Evolutionary conservation across 23 tunicate species (phyloP).

Genomic region (Trididemnum miniatum): DNA sequence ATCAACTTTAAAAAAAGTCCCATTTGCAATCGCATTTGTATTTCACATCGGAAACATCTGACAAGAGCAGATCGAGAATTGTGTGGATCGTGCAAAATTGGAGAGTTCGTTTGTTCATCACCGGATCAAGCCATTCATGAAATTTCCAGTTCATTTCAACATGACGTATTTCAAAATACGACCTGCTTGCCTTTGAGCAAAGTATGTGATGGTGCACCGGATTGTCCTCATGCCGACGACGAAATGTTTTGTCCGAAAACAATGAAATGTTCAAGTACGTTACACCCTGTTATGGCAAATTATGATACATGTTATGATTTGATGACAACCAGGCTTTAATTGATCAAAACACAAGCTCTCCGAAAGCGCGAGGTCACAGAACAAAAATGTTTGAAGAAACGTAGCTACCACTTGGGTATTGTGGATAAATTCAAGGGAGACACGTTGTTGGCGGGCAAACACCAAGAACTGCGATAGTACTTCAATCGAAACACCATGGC

Average conservation of each 20-base stretch:
- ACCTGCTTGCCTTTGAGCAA: not conserved
- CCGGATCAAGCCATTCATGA: not conserved
- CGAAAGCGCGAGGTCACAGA: too few species aligned
- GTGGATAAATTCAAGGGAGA: too few species aligned
- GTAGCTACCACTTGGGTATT: too few species aligned
- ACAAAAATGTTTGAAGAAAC: too few species aligned
- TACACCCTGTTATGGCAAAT: too few species aligned
- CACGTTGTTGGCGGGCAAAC: too few species aligned
- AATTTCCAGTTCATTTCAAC: not conserved
- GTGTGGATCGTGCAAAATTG: not conserved
- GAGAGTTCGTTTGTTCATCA: slow-evolving; percentile 14
- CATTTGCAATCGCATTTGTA: slow-evolving; percentile 50
- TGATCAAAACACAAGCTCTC: too few species aligned
- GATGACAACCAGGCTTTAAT: too few species aligned
- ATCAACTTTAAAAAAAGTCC: slow-evolving; percentile 34
- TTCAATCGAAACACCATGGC: too few species aligned
- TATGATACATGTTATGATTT: too few species aligned
- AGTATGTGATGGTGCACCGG: slow-evolving; percentile 57
- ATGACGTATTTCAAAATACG: not conserved
- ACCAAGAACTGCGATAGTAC: too few species aligned
- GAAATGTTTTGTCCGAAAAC: slow-evolving; percentile 67
- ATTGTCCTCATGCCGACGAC: slow-evolving; percentile 80
- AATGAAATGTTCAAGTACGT: slow-evolving; percentile 55
- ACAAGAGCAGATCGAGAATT: not conserved
- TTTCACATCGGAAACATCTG: too few species aligned